These are phyloP conservation scores for Falco concolor DNA, from an alignment of 2,797 vertebrate genomes.

Conservation along the genomic window DNA sequence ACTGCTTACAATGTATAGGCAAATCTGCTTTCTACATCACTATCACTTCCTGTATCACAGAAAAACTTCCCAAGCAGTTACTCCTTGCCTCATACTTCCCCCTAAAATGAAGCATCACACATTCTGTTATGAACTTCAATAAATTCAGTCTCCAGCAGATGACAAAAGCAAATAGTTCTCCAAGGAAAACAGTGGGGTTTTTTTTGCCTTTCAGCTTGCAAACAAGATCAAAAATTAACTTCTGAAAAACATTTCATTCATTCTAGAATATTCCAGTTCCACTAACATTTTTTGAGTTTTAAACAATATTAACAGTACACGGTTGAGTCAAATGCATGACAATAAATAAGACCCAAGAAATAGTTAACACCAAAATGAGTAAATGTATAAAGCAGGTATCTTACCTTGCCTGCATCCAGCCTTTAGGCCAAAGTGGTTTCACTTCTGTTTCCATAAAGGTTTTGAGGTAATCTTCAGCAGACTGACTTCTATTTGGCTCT, in stretches of 20 bases:
- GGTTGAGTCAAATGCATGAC: background rate
- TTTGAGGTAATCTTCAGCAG: constrained; percentile 84
- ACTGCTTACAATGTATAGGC: background rate
- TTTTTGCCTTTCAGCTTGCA: background rate
- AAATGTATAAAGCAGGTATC: background rate
- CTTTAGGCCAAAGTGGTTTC: constrained; percentile 86
- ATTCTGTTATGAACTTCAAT: background rate
- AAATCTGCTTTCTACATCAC: background rate
- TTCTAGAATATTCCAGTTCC: background rate
- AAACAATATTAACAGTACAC: background rate
- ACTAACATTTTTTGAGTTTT: background rate
- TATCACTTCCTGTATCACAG: background rate
- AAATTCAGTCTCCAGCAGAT: background rate
- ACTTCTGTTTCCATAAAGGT: constrained; percentile 84
- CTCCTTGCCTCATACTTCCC: background rate
- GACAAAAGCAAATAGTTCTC: background rate
- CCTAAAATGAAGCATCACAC: background rate
- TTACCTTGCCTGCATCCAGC: constrained; percentile 87
- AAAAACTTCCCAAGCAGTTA: background rate
- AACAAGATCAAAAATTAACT: background rate
- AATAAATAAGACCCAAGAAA: background rate
- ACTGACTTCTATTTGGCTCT: constrained; percentile 88
- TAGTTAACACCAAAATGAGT: background rate
- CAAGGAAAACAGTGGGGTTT: background rate
- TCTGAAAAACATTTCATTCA: background rate